Base-by-base conservation (phyloP, 92 coral and sea anemone genomes). In the Palythoa caribaeorum region DNA sequence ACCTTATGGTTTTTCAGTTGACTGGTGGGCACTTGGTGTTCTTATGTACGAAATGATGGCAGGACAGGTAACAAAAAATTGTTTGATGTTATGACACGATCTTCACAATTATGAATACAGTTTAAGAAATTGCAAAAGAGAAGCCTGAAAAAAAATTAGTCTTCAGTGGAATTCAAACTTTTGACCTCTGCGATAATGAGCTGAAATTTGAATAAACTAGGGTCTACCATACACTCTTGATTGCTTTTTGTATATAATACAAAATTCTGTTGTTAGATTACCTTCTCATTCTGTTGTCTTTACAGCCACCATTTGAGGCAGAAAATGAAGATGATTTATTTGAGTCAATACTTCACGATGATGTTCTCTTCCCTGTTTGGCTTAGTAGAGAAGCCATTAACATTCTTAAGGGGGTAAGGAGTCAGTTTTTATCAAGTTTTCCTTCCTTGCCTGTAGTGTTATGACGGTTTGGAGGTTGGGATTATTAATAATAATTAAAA, bases 21-120 rank as follows among this genome's bases (percentile, higher is more conserved):
- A 96, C 48, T 96, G 99, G 99, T 96, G 99, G 99, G 99, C 99
- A 17, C 86, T 96, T 1, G 99, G 99, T 38, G 99, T 96, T 16
- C 91, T 96, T 3, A 96, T 96, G 99, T 96, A 96, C 52, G 99
- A 96, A 83, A 96, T 96, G 99, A 96, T 96, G 99, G 99, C 99
- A 9, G 99, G 99, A 17, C 99, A 96, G 98, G 98, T 96, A 54
- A 40, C 84, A 19, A 40, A 40, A 40, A 40, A 40, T 40, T 40
- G 47, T 40, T 40, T 40, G 51, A 28, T 28, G 28, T 28, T 28
- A 28, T 28, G 28, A 28, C 28, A 28, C 28, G 28, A 28, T 28
- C 28, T 28, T 28, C 28, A 28, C 0, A 28, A 28, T 28, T 28
- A 28, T 28, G 28, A 28, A 28, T 28, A 28, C 28, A 28, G 28